Base-by-base conservation (phyloP, 2,888 invertebrate genomes). In the Lottia scabra region DNA sequence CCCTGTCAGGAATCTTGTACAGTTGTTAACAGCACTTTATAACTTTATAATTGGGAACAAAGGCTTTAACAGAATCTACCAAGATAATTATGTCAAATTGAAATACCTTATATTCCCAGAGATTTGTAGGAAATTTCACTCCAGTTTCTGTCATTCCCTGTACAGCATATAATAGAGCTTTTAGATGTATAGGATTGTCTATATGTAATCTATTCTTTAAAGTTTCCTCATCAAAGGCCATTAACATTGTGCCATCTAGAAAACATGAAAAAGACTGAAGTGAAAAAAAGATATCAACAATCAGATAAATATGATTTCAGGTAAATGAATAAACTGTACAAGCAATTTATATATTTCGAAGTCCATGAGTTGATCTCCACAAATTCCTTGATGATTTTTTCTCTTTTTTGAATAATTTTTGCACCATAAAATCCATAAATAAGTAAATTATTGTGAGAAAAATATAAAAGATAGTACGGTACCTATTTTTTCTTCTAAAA, bases 41-140 rank as follows among this genome's bases (percentile, higher is more conserved):
- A 30, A 30, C n/a, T 30, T 30, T 4, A 30, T 4, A 30, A 5
- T 5, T 30, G 30, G 5, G 2, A 4, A 5, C 2, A 30, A 30
- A 4, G 5, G 2, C 30, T 30, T 15, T 16, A 27, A 30, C 63
- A 63, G 23, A 69, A 69, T 30, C 16, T 63, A 0, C 1, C 16
- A 8, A 38, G 45, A 15, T 12, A 19, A 3, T 10, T 15, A n/a
- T 26, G 2, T 23, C 13, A 64, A 19, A 15, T 10, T 23, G 19
- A 62, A 26, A 63, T 75, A 86, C 87, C 82, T 86, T 87, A 71
- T 83, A 85, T 48, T 87, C 85, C 86, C 85, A 87, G 3, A 87
- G 72, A 67, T 83, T 83, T 1, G 78, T 78, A 0, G 86, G 84
- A 56, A 78, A 73, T 66, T 84, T 84, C 16, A 82, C 79, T 8